Evolutionary conservation across 2,113 vertebrate species (phyloP).

Genomic region (Lamprologus speciosus): DNA sequence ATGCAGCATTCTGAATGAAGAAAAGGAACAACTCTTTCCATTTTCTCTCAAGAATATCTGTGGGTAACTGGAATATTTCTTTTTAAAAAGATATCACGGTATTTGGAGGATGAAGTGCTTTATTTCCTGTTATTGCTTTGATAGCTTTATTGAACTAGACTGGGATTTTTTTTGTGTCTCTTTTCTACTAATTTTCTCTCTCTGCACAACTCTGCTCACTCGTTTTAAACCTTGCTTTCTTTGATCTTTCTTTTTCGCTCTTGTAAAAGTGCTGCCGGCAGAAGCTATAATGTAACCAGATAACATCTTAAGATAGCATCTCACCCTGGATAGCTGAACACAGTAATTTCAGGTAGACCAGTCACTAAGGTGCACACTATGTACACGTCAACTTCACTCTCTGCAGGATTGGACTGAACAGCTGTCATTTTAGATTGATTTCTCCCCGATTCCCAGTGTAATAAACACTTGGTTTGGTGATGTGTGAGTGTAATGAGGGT

Average conservation of each 20-base stretch:
- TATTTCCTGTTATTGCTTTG: not conserved
- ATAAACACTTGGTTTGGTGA: slow-evolving; percentile 60
- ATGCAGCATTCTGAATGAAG: not conserved
- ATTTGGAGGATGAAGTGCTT: not conserved
- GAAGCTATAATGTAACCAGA: not conserved
- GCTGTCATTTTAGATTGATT: slow-evolving; percentile 68
- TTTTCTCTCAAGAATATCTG: not conserved
- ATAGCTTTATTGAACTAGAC: not conserved
- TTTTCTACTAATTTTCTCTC: not conserved
- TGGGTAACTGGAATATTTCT: not conserved
- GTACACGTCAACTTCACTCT: slow-evolving; percentile 29
- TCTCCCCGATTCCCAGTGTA: slow-evolving; percentile 47
- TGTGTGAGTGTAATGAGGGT: slow-evolving; percentile 58
- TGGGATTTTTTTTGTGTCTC: not conserved
- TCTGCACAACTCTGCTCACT: not conserved
- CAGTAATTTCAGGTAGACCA: slow-evolving; percentile 21
- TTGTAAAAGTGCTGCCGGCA: not conserved
- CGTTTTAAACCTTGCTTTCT: not conserved
- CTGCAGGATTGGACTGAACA: slow-evolving; percentile 37
- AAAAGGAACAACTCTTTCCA: not conserved
- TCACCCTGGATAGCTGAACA: not conserved
- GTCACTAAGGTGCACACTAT: not conserved
- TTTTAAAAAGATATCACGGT: not conserved
- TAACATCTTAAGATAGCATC: not conserved
- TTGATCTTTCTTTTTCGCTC: not conserved